phyloP scores from a whole-genome alignment of 2,797 vertebrate genomes.

The Cossypha caffra region DNA sequence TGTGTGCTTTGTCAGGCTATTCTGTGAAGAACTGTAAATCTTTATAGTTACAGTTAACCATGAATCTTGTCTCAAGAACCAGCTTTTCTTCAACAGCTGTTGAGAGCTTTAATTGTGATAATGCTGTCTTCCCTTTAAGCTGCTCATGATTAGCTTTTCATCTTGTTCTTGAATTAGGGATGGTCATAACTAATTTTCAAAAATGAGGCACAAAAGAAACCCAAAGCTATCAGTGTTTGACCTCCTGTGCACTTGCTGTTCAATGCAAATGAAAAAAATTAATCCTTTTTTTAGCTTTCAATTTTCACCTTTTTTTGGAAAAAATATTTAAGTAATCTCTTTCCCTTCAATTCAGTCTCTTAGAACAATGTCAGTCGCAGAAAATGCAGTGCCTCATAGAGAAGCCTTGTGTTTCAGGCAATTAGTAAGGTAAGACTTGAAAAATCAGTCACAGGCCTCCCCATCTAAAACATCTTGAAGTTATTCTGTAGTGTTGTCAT shows the following conservation, averaged over 20 bases:
- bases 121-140: conserved; percentile 10
- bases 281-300: background rate
- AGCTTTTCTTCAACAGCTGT: background rate
- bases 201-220: conserved; percentile 4
- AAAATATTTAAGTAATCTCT: background rate
- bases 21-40: background rate
- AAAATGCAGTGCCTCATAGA: background rate
- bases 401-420: background rate
- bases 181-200: background rate
- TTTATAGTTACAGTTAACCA: background rate
- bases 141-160: conserved; percentile 19
- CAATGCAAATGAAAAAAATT: background rate
- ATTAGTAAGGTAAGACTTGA: background rate
- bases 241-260: conserved; percentile 5
- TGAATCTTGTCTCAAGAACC: conserved; percentile 16
- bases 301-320: background rate
- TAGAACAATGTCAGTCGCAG: background rate
- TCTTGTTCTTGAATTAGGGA: conserved; percentile 20
- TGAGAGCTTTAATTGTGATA: background rate
- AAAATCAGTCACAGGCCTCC: background rate
- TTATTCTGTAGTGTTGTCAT: background rate
- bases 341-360: background rate
- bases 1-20: background rate
- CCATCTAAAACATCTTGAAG: background rate
- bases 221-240: background rate